Percentiles rank a stretch among this genome's conserved stretches.
phyloP scores from a whole-genome alignment of 2,888 invertebrate species.

The Chloroclystis v-ata region DNA sequence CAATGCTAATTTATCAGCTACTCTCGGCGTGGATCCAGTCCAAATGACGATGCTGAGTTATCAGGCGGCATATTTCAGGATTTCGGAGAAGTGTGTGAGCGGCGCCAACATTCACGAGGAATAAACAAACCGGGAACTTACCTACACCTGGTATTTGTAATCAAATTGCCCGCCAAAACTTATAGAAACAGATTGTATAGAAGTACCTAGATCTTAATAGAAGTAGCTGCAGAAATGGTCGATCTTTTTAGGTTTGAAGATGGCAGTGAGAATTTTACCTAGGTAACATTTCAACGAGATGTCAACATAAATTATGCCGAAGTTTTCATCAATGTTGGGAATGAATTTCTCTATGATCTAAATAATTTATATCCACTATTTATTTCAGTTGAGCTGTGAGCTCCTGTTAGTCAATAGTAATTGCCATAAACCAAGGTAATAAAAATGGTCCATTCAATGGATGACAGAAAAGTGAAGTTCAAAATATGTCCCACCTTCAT shows the following conservation, averaged over 20 bases:
- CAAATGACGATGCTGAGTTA: not conserved
- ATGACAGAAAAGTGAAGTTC: not conserved
- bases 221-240: too few species aligned
- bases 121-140: slow-evolving; percentile 35
- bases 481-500: not conserved
- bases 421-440: slow-evolving; percentile 3
- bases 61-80: slow-evolving; percentile 23
- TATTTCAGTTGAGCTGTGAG: slow-evolving; percentile 18
- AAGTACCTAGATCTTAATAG: too few species aligned
- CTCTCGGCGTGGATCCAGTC: too few species aligned
- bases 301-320: not conserved
- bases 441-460: not conserved
- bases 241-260: too few species aligned
- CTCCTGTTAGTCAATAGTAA: slow-evolving; percentile 9
- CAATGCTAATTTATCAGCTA: too few species aligned
- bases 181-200: too few species aligned
- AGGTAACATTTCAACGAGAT: not conserved
- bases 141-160: slow-evolving; percentile 3
- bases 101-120: slow-evolving; percentile 41
- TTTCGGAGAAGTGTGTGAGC: slow-evolving; percentile 36
- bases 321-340: not conserved
- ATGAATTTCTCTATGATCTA: not conserved
- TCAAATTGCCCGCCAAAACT: too few species aligned
- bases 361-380: slow-evolving; percentile 24
- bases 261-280: not conserved